Conservation (phyloP, 2,113 vertebrate genomes). For the Syrmaticus mikado region DNA sequence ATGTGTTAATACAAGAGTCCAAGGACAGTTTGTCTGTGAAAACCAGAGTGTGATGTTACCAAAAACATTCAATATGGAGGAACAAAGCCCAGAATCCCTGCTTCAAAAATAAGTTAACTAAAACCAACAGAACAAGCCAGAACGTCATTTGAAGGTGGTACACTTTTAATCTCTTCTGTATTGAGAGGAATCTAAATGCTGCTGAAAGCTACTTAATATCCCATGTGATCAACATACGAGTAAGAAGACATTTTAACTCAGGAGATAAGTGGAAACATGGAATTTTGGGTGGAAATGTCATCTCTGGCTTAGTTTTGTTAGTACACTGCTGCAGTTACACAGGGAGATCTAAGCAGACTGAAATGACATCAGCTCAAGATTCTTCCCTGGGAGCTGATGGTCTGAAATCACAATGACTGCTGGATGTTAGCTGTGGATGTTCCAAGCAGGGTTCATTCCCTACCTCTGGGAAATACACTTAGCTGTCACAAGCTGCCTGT, state of each 20-base stretch:
- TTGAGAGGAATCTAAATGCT: background rate
- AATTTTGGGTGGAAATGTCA: background rate
- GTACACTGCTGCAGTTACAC: background rate
- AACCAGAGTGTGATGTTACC: background rate
- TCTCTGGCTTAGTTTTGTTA: background rate
- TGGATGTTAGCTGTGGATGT: background rate
- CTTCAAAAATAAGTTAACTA: background rate
- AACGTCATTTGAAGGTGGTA: background rate
- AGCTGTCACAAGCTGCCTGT: background rate
- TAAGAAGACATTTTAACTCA: background rate
- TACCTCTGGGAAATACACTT: fast-evolving
- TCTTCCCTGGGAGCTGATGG: background rate
- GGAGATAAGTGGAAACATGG: background rate
- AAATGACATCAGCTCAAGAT: fast-evolving
- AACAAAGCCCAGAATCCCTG: background rate
- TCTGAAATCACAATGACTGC: fast-evolving
- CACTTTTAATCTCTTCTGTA: background rate
- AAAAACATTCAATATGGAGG: background rate
- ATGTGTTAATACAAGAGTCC: background rate
- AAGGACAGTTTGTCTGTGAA: background rate
- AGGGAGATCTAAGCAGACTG: fast-evolving
- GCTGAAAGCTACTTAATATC: background rate
- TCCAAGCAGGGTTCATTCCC: background rate
- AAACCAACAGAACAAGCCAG: background rate
- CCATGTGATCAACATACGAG: background rate